phyloP scores from a whole-genome alignment of 1,140 invertebrate species.

The Cryptotermes secundus region DNA sequence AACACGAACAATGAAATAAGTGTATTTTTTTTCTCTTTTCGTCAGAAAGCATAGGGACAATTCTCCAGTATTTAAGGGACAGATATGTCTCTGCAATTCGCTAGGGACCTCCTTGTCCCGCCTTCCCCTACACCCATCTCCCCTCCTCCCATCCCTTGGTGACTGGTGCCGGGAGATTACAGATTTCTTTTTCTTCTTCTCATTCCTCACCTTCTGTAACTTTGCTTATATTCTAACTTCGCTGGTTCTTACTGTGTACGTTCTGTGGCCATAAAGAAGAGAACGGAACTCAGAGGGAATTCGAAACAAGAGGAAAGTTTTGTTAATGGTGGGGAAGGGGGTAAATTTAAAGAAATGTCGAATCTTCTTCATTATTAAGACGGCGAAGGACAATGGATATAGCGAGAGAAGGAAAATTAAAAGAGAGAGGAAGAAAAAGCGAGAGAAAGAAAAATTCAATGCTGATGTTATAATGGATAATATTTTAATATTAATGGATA shows the following conservation, averaged over 20 bases:
- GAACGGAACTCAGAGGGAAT: neutral
- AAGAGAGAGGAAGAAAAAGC: neutral
- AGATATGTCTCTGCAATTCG: too few species aligned
- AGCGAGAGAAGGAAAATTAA: neutral
- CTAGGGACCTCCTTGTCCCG: too few species aligned
- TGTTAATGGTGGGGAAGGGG: neutral
- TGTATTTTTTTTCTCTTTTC: too few species aligned
- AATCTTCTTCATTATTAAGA: constrained; percentile 14
- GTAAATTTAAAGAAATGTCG: constrained; percentile 17
- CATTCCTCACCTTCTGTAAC: too few species aligned
- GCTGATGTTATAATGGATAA: neutral
- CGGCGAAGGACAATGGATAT: neutral
- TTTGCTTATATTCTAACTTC: too few species aligned
- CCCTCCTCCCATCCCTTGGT: too few species aligned
- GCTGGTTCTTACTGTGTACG: neutral
- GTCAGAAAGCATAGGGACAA: too few species aligned
- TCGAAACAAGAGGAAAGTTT: neutral
- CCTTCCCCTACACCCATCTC: too few species aligned
- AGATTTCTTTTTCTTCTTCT: too few species aligned
- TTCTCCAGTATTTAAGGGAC: too few species aligned
- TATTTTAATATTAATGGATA: constrained; percentile 12
- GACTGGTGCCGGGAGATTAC: too few species aligned
- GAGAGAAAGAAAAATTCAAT: neutral
- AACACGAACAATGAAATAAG: too few species aligned
- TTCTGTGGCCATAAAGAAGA: neutral